Evolutionary conservation across 2,797 vertebrate genomes (phyloP).

Genomic region (Bucorvus abyssinicus): DNA sequence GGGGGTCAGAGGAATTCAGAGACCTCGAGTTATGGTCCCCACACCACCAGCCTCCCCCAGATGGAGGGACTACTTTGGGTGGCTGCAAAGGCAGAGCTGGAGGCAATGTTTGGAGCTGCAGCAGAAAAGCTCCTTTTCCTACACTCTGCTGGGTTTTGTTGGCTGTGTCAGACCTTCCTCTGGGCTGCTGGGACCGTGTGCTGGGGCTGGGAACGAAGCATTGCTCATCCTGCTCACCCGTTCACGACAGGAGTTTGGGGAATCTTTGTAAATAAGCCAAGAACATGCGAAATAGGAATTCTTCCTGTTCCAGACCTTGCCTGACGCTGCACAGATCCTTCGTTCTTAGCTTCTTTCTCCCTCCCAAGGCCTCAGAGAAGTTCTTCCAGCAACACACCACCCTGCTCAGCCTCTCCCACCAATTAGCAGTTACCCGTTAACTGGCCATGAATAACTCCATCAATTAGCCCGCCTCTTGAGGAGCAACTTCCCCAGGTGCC

Average conservation of each 20-base stretch:
- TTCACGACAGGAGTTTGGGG: slow-evolving; percentile 28
- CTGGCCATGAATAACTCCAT: not conserved
- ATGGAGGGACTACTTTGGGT: not conserved
- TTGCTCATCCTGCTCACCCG: not conserved
- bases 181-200: not conserved
- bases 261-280: slow-evolving; percentile 49
- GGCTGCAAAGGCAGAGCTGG: not conserved
- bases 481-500: not conserved
- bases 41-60: not conserved
- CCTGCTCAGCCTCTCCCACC: not conserved
- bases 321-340: slow-evolving; percentile 54
- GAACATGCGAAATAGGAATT: slow-evolving; percentile 41
- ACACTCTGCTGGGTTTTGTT: not conserved
- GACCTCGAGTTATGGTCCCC: fast-evolving
- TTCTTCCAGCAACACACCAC: not conserved
- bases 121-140: not conserved
- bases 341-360: slow-evolving; percentile 36
- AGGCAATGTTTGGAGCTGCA: not conserved
- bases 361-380: not conserved
- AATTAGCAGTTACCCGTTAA: slow-evolving; percentile 22
- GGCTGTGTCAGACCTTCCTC: not conserved
- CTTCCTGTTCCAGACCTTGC: not conserved
- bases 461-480: not conserved
- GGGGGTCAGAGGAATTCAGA: not conserved
- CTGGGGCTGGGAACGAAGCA: not conserved